Evolutionary conservation across 2,888 invertebrate genomes (phyloP), one percentile per base, ranked within the genome.

Genomic region (Oscheius sp.): DNA sequence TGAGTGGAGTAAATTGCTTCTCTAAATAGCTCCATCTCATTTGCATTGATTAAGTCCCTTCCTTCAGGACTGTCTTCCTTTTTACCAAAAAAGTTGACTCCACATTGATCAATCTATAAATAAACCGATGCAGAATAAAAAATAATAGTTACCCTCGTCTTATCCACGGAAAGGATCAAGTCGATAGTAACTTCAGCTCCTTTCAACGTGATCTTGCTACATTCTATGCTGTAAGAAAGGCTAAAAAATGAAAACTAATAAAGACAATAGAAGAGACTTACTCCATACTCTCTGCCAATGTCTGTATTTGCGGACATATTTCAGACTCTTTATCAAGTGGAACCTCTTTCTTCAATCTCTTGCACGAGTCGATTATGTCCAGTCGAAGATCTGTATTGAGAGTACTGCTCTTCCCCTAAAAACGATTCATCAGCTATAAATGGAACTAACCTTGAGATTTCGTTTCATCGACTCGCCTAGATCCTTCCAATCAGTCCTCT

Each of bases 1-100:
- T 74, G 23, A 29, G 75, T 72, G 2, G 25, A 48, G 25, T 63
- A 45, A 33, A 78, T 20, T 0, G 69, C 33, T 27, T 57, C 50
- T 10, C 78, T 55, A 15, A 78, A 45, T 5, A 58, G 27, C 0
- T 65, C 65, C 27, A 71, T 71, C 15, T 75, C 66, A 3, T 65
- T 64, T 31, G 48, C 33, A 6, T 58, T 63, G 39, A 78, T 15
- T 10, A 75, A 33, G 1, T 34, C 42, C 23, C 64, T 20, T 2
- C 58, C 71, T 37, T 71, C 72, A 0, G 52, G 58, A 2, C 72
- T 69, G 71, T 3, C 69, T 61, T 0, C 65, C n/a, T n/a, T n/a
- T n/a, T n/a, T n/a, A n/a, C n/a, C 75, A 52, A 71, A 78, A 31
- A 72, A 78, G 1, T 71, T 71, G 1, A 78, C 69, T 66, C 71